Evolutionary conservation across 2,888 invertebrate species (phyloP).

Genomic region (Embidobia sp.): DNA sequence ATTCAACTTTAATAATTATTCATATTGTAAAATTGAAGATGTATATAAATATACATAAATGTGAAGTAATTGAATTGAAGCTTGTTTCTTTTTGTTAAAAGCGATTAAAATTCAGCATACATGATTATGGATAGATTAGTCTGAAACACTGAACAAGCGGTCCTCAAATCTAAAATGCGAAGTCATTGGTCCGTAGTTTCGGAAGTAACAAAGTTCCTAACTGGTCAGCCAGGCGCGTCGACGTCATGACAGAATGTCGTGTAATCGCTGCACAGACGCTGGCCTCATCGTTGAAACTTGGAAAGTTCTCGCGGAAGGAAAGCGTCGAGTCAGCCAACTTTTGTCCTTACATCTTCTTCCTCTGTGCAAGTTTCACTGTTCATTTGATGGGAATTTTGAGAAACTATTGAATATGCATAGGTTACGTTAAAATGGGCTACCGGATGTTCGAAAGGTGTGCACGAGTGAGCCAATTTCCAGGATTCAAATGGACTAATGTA

Average conservation of each 20-base stretch:
- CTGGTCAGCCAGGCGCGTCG: conserved; percentile 64
- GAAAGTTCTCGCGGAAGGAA: conserved; percentile 71
- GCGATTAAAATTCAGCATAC: conserved; percentile 13
- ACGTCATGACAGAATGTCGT: conserved; percentile 72
- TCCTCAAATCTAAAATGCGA: conserved; percentile 54
- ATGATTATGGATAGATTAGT: conserved; percentile 30
- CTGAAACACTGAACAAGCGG: conserved; percentile 27
- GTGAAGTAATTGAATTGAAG: no score
- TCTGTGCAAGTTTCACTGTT: conserved; percentile 48
- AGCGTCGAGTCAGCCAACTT: conserved; percentile 72
- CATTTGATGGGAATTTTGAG: conserved; percentile 43
- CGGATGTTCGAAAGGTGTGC: conserved; percentile 63
- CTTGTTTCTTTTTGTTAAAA: neutral
- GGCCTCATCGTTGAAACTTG: conserved; percentile 67
- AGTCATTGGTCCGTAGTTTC: conserved; percentile 59
- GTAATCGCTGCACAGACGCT: conserved; percentile 71
- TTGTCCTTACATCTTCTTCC: conserved; percentile 68
- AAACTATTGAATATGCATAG: conserved; percentile 78
- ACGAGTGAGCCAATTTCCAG: conserved; percentile 69
- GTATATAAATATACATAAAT: no score
- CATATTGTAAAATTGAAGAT: no score
- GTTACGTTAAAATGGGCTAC: conserved; percentile 77
- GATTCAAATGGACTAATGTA: conserved; percentile 65
- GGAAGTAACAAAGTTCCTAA: conserved; percentile 63
- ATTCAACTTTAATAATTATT: no score